Evolutionary conservation across 1,140 invertebrate genomes (phyloP), one percentile per base, ranked within the genome.

Genomic region (Leptonema lineaticorne): DNA sequence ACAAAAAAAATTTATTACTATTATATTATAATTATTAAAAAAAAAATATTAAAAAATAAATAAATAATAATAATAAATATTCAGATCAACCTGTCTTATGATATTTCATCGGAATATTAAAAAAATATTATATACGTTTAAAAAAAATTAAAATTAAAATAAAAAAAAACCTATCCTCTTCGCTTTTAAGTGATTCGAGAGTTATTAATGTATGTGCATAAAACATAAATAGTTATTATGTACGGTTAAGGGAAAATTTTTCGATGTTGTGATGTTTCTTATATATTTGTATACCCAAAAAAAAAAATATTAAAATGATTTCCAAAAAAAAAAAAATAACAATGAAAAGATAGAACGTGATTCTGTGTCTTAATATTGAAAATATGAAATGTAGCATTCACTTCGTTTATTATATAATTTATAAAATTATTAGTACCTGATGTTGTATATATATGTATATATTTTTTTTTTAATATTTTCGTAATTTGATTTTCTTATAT

Each of bases 231-330:
- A 20, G 7, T 9, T 50, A 50, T 16, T 50, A 50, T 60, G 45
- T 16, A 41, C 45, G 59, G 20, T 53, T 48, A 64, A 50, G 45
- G 24, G 26, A 50, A 48, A 48, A 22, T 20, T 37, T 62, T 64
- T 68, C 58, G 67, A 68, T 68, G 67, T 68, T 62, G 67, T 68
- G 58, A 68, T 62, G 58, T 68, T 68, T 50, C 29, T 68, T 41
- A 2, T 14, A 68, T 68, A 62, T 68, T 62, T 68, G 41, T 67
- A 50, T 68, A 68, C 45, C 58, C 57, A 46, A 53, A n/a, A n/a
- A n/a, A n/a, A n/a, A n/a, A n/a, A n/a, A n/a, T n/a, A n/a, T n/a
- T n/a, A n/a, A n/a, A n/a, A n/a, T n/a, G n/a, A n/a, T n/a, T n/a
- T n/a, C n/a, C n/a, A n/a, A n/a, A n/a, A n/a, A n/a, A n/a, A n/a